Conservation (phyloP, 2,113 vertebrate species). For the Antigone vipio region DNA sequence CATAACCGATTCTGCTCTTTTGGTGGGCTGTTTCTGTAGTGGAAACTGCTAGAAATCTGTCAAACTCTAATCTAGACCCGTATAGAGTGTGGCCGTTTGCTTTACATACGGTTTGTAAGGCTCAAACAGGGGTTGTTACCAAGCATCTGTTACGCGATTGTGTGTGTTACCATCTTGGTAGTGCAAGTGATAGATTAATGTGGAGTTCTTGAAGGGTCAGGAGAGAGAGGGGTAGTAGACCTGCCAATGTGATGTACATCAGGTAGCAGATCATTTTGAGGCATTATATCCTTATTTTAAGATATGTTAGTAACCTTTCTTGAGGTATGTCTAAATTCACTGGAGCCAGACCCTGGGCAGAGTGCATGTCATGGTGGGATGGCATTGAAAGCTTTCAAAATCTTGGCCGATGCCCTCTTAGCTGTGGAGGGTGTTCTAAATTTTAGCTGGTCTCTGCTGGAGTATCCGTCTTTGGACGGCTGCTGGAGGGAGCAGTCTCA, state of each 20-base stretch:
- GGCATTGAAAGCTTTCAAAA: not conserved
- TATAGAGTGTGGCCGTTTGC: accelerated
- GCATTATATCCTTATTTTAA: not conserved
- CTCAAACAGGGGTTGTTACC: not conserved
- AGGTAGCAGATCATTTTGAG: not conserved
- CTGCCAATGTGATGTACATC: accelerated
- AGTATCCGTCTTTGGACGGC: accelerated
- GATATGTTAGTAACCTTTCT: accelerated
- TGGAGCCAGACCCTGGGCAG: not conserved
- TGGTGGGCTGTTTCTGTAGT: not conserved
- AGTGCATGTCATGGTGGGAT: not conserved
- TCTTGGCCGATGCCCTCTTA: not conserved
- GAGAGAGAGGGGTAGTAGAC: not conserved
- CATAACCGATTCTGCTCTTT: not conserved
- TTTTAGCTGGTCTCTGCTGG: not conserved
- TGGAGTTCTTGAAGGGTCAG: not conserved
- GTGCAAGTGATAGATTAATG: not conserved
- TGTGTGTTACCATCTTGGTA: not conserved
- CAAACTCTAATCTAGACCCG: accelerated
- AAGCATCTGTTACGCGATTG: not conserved
- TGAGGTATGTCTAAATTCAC: not conserved
- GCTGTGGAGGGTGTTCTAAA: not conserved
- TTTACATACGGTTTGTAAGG: accelerated
- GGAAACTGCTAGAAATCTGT: not conserved
- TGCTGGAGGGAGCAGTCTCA: not conserved